Base-by-base conservation (phyloP, 1,140 invertebrate genomes). In the Campoletis sonorensis region DNA sequence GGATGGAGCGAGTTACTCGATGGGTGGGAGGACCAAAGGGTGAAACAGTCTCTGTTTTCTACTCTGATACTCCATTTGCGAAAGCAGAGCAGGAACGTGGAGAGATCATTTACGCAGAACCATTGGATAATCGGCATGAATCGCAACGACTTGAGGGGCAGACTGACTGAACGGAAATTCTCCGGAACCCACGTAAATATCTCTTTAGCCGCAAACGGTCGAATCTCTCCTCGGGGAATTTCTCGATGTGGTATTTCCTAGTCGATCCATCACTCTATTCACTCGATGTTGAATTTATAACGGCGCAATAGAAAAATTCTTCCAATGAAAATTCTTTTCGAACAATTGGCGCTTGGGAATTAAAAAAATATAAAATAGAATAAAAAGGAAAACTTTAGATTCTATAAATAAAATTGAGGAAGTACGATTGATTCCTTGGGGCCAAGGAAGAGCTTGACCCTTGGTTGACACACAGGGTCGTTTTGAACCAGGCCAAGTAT, bases 201-300 rank as follows among this genome's bases (percentile, higher is more conserved):
- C 27, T 18, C 51, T 49, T 45, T 16, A 33, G 8, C 72, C 72
- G 75, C 75, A 77, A 77, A 77, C 49, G 51, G 75, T 77, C 51
- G 75, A 77, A 77, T 77, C 27, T 77, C 26, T 77, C 75, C 75
- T 64, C 15, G 30, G 75, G 75, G 75, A 77, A 61, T 77, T 33
- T 77, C 75, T 30, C 49, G 72, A 77, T 23, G 75, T 67, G 61
- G 23, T 40, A 77, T 54, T 61, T 64, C n/a, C 51, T 40, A 23
- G 15, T 64, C 54, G 30, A 61, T 77, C 75, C 23, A 77, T 77
- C 54, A 64, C 30, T 23, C 15, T 26, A 45, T 64, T 77, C 75
- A 77, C 54, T 77, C 37, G 27, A 27, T 27, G 10, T 7, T 58
- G 54, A n/a, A 58, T 58, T 8, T 67, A 27, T 27, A 67, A 67